Base-by-base conservation (phyloP, 1,140 invertebrate species). In the Cepaea nemoralis region DNA sequence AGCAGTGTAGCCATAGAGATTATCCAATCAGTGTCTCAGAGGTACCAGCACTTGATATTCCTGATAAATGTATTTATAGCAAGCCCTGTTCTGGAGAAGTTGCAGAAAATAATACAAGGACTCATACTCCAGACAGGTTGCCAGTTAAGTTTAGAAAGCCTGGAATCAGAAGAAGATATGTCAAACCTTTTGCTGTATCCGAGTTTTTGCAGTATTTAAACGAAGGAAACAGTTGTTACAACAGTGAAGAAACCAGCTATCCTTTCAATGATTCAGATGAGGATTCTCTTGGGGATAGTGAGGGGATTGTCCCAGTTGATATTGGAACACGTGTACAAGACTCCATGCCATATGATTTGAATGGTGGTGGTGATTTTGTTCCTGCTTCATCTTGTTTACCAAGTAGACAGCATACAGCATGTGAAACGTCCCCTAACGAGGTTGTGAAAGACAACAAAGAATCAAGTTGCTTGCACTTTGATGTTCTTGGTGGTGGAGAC, bases 131-230 rank as follows among this genome's bases (percentile, higher is more conserved):
- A 16, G 12, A 63, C 6, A 63, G 22, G 27, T 63, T 16, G 27
- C 27, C 16, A 31, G n/a, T 27, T 63, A 27, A 6, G 5, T 31
- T 10, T 6, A 63, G 27, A 22, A n/a, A 55, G n/a, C 6, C 5
- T 6, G 50, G 50, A 33, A 74, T n/a, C n/a, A n/a, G 42, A 74
- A 74, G 71, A 45, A 31, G 40, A 24, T 8, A 39, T 14, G 0
- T 31, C 5, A 74, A 42, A 27, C 31, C 71, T 19, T 74, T 45
- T 74, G 71, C 42, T 45, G 31, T 74, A n/a, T 39, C 71, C 31
- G 71, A 74, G 12, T 74, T 74, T 31, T 48, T 74, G 31, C 71
- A 48, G 6, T 50, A 1, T 48, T 6, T 74, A 45, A 48, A 74
- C 14, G 71, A 74, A 40, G 70, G 27, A 42, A 22, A 42, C 12